Evolutionary conservation across 1,140 invertebrate genomes (phyloP), one percentile per base, ranked within the genome.

Genomic region (Neomicropteryx cornuta): DNA sequence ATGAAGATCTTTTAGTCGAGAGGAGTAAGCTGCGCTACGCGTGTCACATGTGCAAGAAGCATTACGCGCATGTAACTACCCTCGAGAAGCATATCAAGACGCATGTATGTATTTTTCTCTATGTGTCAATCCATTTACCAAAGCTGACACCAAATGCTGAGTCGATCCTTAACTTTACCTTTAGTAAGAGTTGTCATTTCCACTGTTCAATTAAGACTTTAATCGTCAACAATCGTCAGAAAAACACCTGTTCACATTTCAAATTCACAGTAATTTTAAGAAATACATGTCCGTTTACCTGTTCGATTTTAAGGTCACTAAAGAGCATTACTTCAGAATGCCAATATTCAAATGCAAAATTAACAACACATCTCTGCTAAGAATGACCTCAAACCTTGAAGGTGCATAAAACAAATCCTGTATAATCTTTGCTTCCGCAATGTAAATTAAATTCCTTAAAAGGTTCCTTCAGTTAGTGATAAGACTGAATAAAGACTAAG

Each of bases 41-140:
- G 27, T 92, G 88, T 50, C 76, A 73, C 0, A 52, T 85, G 1
- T 92, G 88, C 53, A 71, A 77, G 3, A 83, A 89, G 43, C 75
- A 81, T 2, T 91, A 91, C 58, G 80, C 84, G 40, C 87, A 83
- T 51, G 75, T 82, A 47, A 76, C 81, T 46, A 79, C 79, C 39
- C 59, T 84, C 4, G 81, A 87, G 59, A 86, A 83, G 18, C 86
- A 86, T 53, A 72, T 83, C 50, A 37, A 55, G 13, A 59, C 55
- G n/a, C 63, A 68, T 38, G 44, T 58, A 24, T 56, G 58, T 42
- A 58, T 60, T 45, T 43, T 45, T 22, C 44, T 47, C 33, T 40
- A 23, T 36, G 17, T 29, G 5, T 44, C 29, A 47, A 14, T 6
- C 6, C 18, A 31, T 14, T 5, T 14, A 31, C 13, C 13, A 5